A percentile compares a stretch with the other conserved stretches of the same genome.
Evolutionary conservation across 2,113 vertebrate species (phyloP).

Genomic region (Sylvietta virens): DNA sequence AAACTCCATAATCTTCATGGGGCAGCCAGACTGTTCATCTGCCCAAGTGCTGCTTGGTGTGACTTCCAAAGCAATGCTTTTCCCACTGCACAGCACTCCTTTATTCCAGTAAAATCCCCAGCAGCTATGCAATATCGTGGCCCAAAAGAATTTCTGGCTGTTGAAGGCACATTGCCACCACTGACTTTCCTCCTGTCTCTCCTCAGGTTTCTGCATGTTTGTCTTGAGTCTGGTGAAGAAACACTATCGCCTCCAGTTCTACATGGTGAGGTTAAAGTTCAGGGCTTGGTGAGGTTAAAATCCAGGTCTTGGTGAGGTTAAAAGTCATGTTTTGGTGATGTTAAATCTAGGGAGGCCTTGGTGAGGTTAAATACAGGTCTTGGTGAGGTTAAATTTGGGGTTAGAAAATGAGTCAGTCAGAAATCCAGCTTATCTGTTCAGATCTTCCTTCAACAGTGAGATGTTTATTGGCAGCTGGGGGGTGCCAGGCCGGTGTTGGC

Average conservation of each 20-base stretch:
- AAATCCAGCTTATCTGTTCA: background rate
- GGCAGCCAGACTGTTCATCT: background rate
- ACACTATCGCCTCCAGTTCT: conserved; percentile 97
- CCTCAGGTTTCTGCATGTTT: conserved; percentile 97
- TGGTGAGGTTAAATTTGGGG: background rate
- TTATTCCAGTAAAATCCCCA: background rate
- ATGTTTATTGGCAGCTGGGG: background rate
- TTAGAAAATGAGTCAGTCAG: background rate
- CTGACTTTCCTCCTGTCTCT: background rate
- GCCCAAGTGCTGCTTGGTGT: background rate
- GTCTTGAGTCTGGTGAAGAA: conserved; percentile 98
- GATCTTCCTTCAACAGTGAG: background rate
- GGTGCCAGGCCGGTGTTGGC: background rate
- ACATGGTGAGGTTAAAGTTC: conserved; percentile 84
- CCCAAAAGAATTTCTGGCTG: background rate
- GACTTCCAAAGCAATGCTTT: background rate
- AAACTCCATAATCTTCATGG: background rate
- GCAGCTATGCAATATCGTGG: background rate
- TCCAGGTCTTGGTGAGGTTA: accelerated
- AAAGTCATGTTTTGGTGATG: background rate
- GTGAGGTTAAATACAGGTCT: background rate
- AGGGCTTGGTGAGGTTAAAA: background rate
- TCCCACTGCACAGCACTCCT: background rate
- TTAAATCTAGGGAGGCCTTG: too few relatives aligned
- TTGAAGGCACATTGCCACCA: background rate